Evolutionary conservation across 2,888 invertebrate genomes (phyloP), one percentile per base, ranked within the genome.

Genomic region (Baccha elongata): DNA sequence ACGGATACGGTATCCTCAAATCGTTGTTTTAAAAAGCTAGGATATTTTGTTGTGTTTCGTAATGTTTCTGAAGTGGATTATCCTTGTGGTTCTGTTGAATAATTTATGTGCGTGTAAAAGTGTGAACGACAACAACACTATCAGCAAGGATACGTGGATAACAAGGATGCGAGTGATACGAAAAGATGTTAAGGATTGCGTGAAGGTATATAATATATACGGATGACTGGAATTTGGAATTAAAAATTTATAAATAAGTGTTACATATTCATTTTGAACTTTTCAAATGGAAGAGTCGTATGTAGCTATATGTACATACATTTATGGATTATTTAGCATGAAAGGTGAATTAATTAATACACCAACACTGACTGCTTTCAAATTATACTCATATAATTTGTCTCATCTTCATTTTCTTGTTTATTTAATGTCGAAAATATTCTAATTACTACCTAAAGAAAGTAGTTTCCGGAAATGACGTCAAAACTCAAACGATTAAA

Each of bases 121-220:
- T 68, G 83, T 50, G 53, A 68, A 73, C 23, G 23, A 15, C 58
- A 50, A 67, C 44, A 71, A 68, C 19, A 48, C 13, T 32, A 55
- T 13, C 13, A 72, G 44, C 37, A 68, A 50, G 55, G 55, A 42
- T 21, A 84, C 86, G 6, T 88, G 89, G 88, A 64, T 87, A 76
- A 48, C 65, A 2, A 85, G 88, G 42, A 68, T 89, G 46, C 81
- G 73, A 62, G 76, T 81, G 17, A 58, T 88, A 37, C 87, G 87
- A 1, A 85, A 69, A 5, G 86, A 87, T 65, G 62, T 89, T 6
- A 86, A 85, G 26, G 84, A 86, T 32, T 88, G 89, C 72, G 73
- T 86, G 5, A 86, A 84, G 44, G 52, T 80, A n/a, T n/a, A n/a
- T n/a, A n/a, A n/a, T n/a, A n/a, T n/a, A n/a, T n/a, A 10, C 67